Percentiles rank a stretch among this genome's conserved stretches.
Conservation (phyloP, 2,888 invertebrate genomes). For the Ormyrus nitidulus region DNA sequence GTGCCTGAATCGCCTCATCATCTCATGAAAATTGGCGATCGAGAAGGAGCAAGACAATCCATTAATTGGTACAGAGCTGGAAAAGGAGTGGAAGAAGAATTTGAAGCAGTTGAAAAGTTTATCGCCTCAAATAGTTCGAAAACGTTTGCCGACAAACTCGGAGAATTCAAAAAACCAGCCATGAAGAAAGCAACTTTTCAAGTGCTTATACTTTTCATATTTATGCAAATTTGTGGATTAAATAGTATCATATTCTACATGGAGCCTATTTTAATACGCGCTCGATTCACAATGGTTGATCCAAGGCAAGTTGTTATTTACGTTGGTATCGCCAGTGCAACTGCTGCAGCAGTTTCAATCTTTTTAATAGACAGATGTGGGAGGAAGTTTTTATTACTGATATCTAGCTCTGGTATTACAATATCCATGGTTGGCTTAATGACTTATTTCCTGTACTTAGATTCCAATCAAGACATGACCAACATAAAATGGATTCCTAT, state of each 20-base stretch:
- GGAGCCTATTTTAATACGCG: slow-evolving; percentile 63
- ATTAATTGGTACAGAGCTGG: slow-evolving; percentile 16
- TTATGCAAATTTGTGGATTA: slow-evolving; percentile 65
- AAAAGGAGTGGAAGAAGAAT: slow-evolving; percentile 58
- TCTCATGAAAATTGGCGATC: slow-evolving; percentile 14
- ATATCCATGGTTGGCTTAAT: slow-evolving; percentile 60
- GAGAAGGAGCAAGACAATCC: slow-evolving; percentile 16
- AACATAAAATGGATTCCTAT: slow-evolving; percentile 64
- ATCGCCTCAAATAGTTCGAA: slow-evolving; percentile 45
- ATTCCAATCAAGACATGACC: slow-evolving; percentile 52
- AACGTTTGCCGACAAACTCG: slow-evolving; percentile 34
- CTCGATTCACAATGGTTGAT: slow-evolving; percentile 58
- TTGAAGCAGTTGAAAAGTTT: slow-evolving; percentile 44
- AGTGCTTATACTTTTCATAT: slow-evolving; percentile 60
- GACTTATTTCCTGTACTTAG: slow-evolving; percentile 62
- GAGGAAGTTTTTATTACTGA: slow-evolving; percentile 53
- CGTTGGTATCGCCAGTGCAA: slow-evolving; percentile 55
- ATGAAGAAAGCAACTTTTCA: slow-evolving; percentile 60
- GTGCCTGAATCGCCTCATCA: slow-evolving; percentile 68
- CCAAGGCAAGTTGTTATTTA: slow-evolving; percentile 62
- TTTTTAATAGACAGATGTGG: slow-evolving; percentile 59
- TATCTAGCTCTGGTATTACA: slow-evolving; percentile 58
- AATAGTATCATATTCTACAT: slow-evolving; percentile 62
- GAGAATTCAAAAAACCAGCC: slow-evolving; percentile 22
- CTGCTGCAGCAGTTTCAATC: slow-evolving; percentile 39